Conservation (phyloP, 1,140 invertebrate genomes). For the Caenorhabditis brenneri region DNA sequence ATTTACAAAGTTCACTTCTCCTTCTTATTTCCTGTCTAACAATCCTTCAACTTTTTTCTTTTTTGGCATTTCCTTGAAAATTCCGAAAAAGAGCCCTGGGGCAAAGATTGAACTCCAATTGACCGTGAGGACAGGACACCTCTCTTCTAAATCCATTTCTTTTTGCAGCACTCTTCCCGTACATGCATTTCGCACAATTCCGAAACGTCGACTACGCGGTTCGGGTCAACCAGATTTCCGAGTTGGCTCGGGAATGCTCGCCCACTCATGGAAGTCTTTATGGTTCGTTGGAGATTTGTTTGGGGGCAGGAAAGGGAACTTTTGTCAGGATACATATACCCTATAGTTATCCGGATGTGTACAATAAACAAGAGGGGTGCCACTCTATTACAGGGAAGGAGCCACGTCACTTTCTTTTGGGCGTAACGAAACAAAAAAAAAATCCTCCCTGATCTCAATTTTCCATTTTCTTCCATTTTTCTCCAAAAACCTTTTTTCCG, state of each 20-base stretch:
- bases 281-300: conserved; percentile 13
- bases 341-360: not conserved
- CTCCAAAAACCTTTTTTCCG: not conserved
- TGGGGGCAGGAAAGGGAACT: not conserved
- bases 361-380: not conserved
- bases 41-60: no score
- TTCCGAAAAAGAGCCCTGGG: not conserved
- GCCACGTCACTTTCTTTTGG: no score
- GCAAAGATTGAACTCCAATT: not conserved
- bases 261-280: conserved; percentile 40
- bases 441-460: no score
- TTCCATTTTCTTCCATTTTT: no score
- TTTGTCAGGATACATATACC: not conserved
- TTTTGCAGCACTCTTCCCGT: conserved; percentile 33
- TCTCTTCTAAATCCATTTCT: not conserved
- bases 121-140: not conserved
- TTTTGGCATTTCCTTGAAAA: no score
- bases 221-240: conserved; percentile 46
- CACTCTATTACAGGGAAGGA: not conserved
- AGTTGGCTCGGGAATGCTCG: conserved; percentile 40
- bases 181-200: not conserved
- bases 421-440: no score
- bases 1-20: no score
- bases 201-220: conserved; percentile 41
- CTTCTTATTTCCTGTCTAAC: no score